Evolutionary conservation across 2,797 vertebrate genomes (phyloP), one percentile per base, ranked within the genome.

Genomic region (Chlorospingus semifuscus): DNA sequence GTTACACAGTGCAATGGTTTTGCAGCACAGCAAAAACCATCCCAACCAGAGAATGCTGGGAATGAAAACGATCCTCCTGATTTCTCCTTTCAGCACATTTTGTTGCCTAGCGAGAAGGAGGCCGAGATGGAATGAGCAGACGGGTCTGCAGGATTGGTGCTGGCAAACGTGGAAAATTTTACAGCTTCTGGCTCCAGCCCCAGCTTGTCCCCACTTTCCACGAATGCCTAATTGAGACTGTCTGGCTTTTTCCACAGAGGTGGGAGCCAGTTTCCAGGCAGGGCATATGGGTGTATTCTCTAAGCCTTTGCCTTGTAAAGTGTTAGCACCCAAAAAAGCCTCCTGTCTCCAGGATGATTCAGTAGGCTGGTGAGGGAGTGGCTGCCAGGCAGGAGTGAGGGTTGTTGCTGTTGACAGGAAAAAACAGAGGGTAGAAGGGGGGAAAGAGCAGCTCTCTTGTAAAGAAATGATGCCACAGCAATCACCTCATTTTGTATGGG

Each of bases 181-280:
- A 83, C 93, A 91, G 91, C 56, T 88, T 30, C 83, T 95, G 94
- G 95, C 94, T 91, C 49, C 2, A 3, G 52, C 64, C 91, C 78
- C 75, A 65, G 71, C 56, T 91, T 8, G 32, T 94, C 89, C 91
- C 94, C 83, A 78, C 83, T 96, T 95, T 93, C 94, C 94, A 81
- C 64, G 84, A 95, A 94, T 87, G 81, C 76, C 68, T 95, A 93
- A 93, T 76, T 94, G 91, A 92, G 84, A 49, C 87, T 70, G 93
- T 82, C 92, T 95, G 91, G 82, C 66, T 89, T 92, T 95, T 91
- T 95, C 94, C 37, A 0, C 52, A 87, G 79, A 60, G 79, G 68
- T 87, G 82, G 91, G 68, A 96, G 91, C 84, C 96, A 94, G 89
- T 94, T 96, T 96, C 93, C 87, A 93, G 78, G 60, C 91, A 95